These are phyloP conservation scores for Syrrhaptes paradoxus DNA, from an alignment of 2,113 vertebrate genomes.

Conservation along the genomic window DNA sequence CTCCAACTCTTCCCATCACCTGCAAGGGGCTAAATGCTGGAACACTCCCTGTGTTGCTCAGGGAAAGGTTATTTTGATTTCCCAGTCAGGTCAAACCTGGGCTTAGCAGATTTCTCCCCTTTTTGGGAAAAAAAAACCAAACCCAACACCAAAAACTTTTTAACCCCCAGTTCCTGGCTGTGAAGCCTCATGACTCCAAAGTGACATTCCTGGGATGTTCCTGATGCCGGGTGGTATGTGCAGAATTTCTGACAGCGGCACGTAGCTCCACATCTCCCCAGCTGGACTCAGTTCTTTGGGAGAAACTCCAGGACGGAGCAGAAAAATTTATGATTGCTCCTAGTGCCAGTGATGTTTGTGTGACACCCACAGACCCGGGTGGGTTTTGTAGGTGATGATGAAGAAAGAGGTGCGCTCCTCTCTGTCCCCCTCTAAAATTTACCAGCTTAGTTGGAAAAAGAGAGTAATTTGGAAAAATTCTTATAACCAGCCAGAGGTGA, in stretches of 20 bases:
- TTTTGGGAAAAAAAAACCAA: neutral
- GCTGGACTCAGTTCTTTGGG: neutral
- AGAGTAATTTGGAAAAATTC: neutral
- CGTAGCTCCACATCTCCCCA: neutral
- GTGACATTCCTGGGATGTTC: neutral
- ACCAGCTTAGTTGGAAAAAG: neutral
- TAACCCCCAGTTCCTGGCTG: neutral
- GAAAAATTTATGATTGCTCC: neutral
- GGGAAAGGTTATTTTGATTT: neutral
- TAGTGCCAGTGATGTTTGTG: rapidly evolving
- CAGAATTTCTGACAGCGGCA: neutral
- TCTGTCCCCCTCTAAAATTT: neutral
- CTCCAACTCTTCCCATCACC: neutral
- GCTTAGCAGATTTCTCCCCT: neutral
- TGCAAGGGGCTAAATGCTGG: neutral
- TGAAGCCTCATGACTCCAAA: neutral
- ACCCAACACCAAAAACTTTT: neutral
- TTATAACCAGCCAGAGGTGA: neutral
- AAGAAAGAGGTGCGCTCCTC: neutral
- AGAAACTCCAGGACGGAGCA: neutral
- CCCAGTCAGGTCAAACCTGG: neutral
- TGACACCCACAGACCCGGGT: neutral
- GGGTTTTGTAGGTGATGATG: neutral
- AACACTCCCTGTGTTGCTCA: neutral
- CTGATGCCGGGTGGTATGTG: neutral